Percentiles rank a stretch among this genome's conserved stretches.
These are phyloP conservation scores for Apodemus agrarius DNA, from an alignment of 2,797 vertebrate genomes.

Conservation along the genomic window DNA sequence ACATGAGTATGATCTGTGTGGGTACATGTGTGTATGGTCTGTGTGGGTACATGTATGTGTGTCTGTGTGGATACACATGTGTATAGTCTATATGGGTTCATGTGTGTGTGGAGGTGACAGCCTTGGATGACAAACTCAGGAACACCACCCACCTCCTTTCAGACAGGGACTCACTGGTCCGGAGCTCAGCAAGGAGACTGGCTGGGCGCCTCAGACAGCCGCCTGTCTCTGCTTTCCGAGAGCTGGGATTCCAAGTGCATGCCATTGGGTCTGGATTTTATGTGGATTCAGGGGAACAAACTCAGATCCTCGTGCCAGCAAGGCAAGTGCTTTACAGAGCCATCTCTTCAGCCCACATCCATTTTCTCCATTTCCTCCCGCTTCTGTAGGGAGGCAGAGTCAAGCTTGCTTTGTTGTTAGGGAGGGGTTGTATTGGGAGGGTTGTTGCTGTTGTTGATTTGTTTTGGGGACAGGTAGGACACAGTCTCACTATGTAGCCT, in stretches of 20 bases:
- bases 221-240: neutral
- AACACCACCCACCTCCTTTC: neutral
- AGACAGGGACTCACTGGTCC: neutral
- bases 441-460: neutral
- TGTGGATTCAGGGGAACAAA: neutral
- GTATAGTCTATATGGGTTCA: neutral
- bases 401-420: neutral
- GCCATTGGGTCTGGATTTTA: neutral
- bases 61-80: neutral
- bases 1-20: no score
- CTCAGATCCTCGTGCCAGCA: neutral
- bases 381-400: neutral
- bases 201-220: neutral
- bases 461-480: neutral
- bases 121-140: neutral
- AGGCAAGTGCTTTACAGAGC: neutral
- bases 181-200: neutral
- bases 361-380: neutral
- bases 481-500: neutral
- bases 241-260: neutral
- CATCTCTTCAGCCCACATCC: neutral
- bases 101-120: neutral
- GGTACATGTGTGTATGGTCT: neutral
- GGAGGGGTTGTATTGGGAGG: neutral
- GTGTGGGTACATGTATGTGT: no score